phyloP scores from a whole-genome alignment of 2,113 vertebrate species.

The Callipepla californica region DNA sequence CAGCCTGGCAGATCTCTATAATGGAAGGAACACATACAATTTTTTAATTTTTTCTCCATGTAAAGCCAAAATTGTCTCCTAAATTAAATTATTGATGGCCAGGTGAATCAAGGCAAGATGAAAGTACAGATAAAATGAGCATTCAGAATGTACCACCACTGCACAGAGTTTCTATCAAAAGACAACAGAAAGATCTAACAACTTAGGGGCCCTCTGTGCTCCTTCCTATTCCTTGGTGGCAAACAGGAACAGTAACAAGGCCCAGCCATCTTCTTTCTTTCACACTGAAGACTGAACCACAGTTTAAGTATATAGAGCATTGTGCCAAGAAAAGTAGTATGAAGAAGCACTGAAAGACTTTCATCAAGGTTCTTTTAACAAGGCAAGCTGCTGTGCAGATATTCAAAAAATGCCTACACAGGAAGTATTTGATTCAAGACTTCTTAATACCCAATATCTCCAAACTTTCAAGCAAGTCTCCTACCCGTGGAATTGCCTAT shows the following conservation, averaged over 20 bases:
- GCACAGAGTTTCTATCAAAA: neutral
- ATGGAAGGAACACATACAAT: neutral
- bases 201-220: neutral
- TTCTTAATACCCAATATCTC: neutral
- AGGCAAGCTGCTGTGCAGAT: neutral
- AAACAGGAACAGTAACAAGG: neutral
- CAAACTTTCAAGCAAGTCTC: neutral
- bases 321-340: neutral
- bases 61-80: neutral
- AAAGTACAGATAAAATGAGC: slow-evolving; percentile 3
- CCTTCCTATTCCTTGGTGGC: neutral
- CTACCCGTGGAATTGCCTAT: neutral
- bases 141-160: neutral
- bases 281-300: neutral
- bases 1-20: neutral
- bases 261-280: neutral
- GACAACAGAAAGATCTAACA: neutral
- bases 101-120: neutral
- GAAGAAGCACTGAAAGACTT: neutral
- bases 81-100: slow-evolving; percentile 21
- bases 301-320: neutral
- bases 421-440: neutral
- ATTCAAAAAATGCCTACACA: neutral
- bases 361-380: neutral
- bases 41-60: neutral